These are phyloP conservation scores for Marcusenius ussheri DNA, from an alignment of 2,113 vertebrate species.

Conservation along the genomic window DNA sequence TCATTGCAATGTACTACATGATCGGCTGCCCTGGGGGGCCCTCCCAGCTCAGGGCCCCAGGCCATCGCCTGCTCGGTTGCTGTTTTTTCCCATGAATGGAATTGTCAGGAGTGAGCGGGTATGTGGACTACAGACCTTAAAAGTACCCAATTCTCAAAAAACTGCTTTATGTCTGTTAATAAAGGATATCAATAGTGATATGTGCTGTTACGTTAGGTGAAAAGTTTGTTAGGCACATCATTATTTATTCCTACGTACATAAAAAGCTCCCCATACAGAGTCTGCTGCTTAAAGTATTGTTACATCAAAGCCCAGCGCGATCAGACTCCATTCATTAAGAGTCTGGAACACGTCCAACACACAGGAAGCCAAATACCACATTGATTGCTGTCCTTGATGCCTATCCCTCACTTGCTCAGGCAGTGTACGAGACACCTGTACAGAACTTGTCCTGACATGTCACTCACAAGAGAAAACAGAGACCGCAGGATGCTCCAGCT, in stretches of 20 bases:
- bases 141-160: background rate
- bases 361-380: background rate
- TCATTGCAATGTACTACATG: no score
- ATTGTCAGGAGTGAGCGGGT: background rate
- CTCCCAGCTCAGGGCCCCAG: background rate
- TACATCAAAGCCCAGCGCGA: background rate
- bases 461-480: slow-evolving; percentile 96
- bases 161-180: background rate
- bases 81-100: background rate
- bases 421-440: background rate
- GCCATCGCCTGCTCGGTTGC: background rate
- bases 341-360: background rate
- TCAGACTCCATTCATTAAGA: background rate
- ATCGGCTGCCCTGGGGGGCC: no score
- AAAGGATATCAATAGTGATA: background rate
- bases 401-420: background rate
- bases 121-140: background rate
- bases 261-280: background rate
- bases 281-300: background rate
- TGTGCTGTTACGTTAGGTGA: background rate
- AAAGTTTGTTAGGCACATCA: background rate
- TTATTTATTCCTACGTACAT: background rate
- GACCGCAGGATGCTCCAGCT: slow-evolving; percentile 90
- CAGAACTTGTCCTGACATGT: background rate
- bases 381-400: background rate